Conservation (phyloP, 1,140 invertebrate genomes). For the Micrasema minimum region DNA sequence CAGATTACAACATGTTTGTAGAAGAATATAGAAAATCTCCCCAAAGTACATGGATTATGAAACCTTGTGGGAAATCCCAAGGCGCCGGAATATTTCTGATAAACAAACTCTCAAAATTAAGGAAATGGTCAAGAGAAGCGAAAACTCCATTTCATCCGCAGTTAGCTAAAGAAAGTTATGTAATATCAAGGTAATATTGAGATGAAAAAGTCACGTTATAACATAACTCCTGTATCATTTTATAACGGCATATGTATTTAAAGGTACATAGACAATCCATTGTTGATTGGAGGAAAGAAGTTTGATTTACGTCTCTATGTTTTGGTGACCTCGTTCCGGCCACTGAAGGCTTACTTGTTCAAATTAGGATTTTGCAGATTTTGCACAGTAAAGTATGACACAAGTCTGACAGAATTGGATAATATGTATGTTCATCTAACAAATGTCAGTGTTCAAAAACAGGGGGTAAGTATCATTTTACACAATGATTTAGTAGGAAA, state of each 20-base stretch:
- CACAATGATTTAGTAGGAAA: not conserved
- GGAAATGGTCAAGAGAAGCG: conserved; percentile 87
- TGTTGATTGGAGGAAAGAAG: conserved; percentile 88
- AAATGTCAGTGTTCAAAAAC: conserved; percentile 88
- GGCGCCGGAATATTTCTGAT: conserved; percentile 89
- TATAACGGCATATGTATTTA: conserved; percentile 29
- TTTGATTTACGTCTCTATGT: conserved; percentile 88
- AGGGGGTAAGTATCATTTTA: conserved; percentile 68
- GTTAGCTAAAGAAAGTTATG: conserved; percentile 87
- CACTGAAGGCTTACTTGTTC: conserved; percentile 85
- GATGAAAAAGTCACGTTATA: not conserved
- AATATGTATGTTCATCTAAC: conserved; percentile 92
- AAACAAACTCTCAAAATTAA: conserved; percentile 88
- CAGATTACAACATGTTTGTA: conserved; percentile 94
- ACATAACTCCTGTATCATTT: not conserved
- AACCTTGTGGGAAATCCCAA: conserved; percentile 93
- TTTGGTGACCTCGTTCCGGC: conserved; percentile 83
- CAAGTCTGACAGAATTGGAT: conserved; percentile 80
- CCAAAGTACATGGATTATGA: conserved; percentile 97
- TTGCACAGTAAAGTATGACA: conserved; percentile 84
- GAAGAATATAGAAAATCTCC: conserved; percentile 94
- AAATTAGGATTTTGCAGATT: conserved; percentile 84
- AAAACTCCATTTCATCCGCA: conserved; percentile 86
- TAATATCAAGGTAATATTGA: conserved; percentile 77
- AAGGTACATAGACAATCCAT: conserved; percentile 85